These are phyloP conservation scores for Musca vetustissima DNA, from an alignment of 1,140 invertebrate genomes.

Conservation along the genomic window DNA sequence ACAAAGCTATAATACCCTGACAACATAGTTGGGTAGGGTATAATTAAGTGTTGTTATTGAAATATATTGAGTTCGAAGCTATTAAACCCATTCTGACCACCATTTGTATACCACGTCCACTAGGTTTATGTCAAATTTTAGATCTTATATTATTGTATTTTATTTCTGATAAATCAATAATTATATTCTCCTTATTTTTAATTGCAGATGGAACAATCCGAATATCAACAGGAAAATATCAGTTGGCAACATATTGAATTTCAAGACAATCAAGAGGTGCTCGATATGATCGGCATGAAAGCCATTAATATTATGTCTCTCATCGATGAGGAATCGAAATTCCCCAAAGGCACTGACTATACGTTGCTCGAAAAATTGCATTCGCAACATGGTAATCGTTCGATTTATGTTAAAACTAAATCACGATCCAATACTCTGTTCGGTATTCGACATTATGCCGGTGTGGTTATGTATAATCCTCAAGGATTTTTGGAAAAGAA, in stretches of 20 bases:
- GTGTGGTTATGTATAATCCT: conserved; percentile 83
- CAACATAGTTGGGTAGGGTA: too few relatives aligned
- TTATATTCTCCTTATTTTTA: neutral
- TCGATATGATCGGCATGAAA: conserved; percentile 87
- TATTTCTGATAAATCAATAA: too few relatives aligned
- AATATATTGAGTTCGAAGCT: too few relatives aligned
- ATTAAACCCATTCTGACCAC: too few relatives aligned
- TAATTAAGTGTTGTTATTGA: too few relatives aligned
- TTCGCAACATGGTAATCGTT: conserved; percentile 74
- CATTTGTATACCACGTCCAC: too few relatives aligned
- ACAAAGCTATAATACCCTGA: too few relatives aligned
- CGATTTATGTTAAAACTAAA: conserved; percentile 83
- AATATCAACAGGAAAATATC: conserved; percentile 88
- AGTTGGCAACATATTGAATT: conserved; percentile 92
- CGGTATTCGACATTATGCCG: conserved; percentile 92
- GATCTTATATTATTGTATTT: too few relatives aligned
- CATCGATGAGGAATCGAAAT: conserved; percentile 93
- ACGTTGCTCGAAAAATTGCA: conserved; percentile 86
- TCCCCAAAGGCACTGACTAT: conserved; percentile 87
- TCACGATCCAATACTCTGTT: conserved; percentile 80
- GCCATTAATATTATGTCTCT: conserved; percentile 88
- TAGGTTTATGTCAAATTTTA: too few relatives aligned
- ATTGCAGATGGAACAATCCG: conserved; percentile 86
- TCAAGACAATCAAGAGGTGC: conserved; percentile 87
- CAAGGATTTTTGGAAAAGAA: conserved; percentile 93